Evolutionary conservation across 37 sponge, comb jelly and placozoan species (phyloP).

Genomic region (Aplysina aerophoba): DNA sequence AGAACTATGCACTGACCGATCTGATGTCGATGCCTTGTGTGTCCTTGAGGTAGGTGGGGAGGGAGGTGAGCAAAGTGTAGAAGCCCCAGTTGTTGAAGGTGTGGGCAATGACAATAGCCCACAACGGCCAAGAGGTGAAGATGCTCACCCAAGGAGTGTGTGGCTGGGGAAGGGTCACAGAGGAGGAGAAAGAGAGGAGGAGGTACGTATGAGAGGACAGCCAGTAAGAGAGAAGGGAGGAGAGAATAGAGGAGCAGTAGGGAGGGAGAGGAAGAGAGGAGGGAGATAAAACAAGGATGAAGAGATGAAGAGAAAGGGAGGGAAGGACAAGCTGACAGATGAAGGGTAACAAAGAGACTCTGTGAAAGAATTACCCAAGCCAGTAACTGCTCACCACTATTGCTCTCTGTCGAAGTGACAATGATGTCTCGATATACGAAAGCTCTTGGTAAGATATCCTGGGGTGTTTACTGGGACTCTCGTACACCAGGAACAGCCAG

Average conservation of each 20-base stretch:
- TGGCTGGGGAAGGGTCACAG: not conserved
- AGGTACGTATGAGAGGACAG: too few species aligned
- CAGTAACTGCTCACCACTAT: too few species aligned
- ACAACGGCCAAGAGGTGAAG: constrained; percentile 53
- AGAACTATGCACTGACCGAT: constrained; percentile 18
- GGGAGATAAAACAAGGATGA: too few species aligned
- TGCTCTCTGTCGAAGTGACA: too few species aligned
- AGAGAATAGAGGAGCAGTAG: not conserved
- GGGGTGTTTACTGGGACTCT: constrained; percentile 73
- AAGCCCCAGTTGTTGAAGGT: constrained; percentile 73
- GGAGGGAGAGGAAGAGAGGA: not conserved
- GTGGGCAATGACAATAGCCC: constrained; percentile 62
- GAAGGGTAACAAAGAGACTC: too few species aligned
- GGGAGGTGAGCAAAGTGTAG: constrained; percentile 66
- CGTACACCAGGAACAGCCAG: constrained; percentile 79
- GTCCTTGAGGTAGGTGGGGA: constrained; percentile 64
- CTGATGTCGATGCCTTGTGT: constrained; percentile 4
- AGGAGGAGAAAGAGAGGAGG: too few species aligned
- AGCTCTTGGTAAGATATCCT: constrained; percentile 72
- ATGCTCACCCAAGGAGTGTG: constrained; percentile 50
- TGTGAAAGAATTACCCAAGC: too few species aligned
- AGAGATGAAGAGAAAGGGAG: too few species aligned
- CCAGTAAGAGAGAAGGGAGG: too few species aligned
- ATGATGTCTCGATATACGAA: constrained; percentile 69
- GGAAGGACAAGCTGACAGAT: too few species aligned